Conservation (phyloP, 2,888 invertebrate species). For the Eupelmus urozonus region DNA sequence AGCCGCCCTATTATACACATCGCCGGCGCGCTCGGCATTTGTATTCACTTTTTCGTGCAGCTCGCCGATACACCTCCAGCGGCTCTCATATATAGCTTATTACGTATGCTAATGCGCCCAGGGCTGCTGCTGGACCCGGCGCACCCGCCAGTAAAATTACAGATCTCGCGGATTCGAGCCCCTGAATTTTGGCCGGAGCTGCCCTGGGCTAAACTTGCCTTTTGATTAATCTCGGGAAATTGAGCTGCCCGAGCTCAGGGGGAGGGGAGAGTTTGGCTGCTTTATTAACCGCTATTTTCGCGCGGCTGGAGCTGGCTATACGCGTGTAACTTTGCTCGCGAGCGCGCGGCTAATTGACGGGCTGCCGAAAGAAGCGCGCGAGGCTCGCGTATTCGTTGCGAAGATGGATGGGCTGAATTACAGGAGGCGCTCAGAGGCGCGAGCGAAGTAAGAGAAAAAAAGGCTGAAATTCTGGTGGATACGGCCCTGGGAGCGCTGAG, state of each 20-base stretch:
- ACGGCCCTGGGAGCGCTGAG: constrained; percentile 35
- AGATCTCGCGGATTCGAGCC: too few species aligned
- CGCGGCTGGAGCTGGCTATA: too few species aligned
- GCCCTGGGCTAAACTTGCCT: not conserved
- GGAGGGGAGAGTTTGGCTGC: too few species aligned
- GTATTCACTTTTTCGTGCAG: constrained; percentile 73
- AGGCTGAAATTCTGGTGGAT: constrained; percentile 6
- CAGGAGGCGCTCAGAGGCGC: not conserved
- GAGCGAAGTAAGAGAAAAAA: not conserved
- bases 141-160: too few species aligned
- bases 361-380: too few species aligned
- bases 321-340: too few species aligned
- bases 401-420: too few species aligned
- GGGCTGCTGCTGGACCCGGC: constrained; percentile 22
- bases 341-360: too few species aligned
- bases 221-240: not conserved
- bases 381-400: too few species aligned
- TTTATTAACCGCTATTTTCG: too few species aligned
- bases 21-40: constrained; percentile 68
- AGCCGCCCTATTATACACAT: constrained; percentile 71
- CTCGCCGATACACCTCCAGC: constrained; percentile 60
- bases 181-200: too few species aligned
- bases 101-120: constrained; percentile 63
- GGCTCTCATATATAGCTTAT: constrained; percentile 69
- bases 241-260: too few species aligned